A percentile compares a stretch with the other conserved stretches of the same genome.
Evolutionary conservation across 2,113 vertebrate species (phyloP).

Genomic region (Colinus virginianus): DNA sequence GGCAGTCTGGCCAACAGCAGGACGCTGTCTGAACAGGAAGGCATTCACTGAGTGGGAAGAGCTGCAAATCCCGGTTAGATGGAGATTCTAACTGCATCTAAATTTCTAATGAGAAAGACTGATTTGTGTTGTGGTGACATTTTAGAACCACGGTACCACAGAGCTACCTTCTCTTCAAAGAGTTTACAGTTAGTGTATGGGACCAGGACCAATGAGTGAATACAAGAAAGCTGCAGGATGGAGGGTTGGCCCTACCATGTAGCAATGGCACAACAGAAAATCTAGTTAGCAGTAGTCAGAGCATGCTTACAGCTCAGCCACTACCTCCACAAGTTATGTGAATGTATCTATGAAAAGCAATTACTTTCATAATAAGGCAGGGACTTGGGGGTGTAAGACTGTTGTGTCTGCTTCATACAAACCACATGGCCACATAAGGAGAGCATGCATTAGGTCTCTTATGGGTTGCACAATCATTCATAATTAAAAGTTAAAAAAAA

Average conservation of each 20-base stretch:
- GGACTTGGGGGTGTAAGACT: fast-evolving
- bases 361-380: not conserved
- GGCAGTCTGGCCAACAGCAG: not conserved
- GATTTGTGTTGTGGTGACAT: not conserved
- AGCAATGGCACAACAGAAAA: not conserved
- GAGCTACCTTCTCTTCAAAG: fast-evolving
- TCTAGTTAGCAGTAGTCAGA: not conserved
- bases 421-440: not conserved
- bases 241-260: fast-evolving
- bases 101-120: not conserved
- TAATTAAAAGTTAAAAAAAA: not conserved
- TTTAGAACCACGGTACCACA: not conserved
- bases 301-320: fast-evolving
- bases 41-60: not conserved
- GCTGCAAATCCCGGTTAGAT: not conserved
- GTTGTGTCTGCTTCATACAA: not conserved
- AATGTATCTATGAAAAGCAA: not conserved
- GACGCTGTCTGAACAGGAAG: not conserved
- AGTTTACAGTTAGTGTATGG: not conserved
- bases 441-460: not conserved
- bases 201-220: fast-evolving
- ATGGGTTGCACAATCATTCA: not conserved
- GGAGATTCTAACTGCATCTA: not conserved
- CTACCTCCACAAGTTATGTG: not conserved
- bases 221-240: not conserved